phyloP scores from a whole-genome alignment of 2,113 vertebrate genomes.

The Chaetops frenatus region DNA sequence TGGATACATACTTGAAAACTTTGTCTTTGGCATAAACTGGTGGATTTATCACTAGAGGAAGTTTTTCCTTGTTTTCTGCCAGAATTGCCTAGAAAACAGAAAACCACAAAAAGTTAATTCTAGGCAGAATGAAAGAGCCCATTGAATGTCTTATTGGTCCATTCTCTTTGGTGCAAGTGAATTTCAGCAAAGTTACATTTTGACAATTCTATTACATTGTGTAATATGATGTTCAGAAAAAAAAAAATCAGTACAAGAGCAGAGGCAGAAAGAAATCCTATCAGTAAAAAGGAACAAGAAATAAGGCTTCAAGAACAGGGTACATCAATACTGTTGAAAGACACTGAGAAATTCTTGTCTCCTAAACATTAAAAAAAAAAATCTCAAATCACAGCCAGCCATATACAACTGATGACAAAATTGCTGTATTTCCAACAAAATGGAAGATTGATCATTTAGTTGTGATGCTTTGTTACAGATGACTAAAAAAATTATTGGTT shows the following conservation, averaged over 20 bases:
- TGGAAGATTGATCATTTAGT: background rate
- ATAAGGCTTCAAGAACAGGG: background rate
- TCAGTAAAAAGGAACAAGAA: background rate
- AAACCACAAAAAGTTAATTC: background rate
- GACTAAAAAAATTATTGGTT: background rate
- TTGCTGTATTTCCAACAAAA: background rate
- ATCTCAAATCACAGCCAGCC: background rate
- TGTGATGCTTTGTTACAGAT: background rate
- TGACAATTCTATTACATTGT: background rate
- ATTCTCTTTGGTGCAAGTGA: background rate
- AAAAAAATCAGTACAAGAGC: background rate
- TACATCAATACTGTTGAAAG: background rate
- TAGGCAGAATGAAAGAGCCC: background rate
- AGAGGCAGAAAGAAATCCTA: background rate
- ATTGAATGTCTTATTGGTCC: fast-evolving
- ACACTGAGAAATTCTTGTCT: background rate
- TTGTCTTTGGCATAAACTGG: constrained; percentile 66
- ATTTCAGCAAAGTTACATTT: background rate
- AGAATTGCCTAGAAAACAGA: constrained; percentile 73
- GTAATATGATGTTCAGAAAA: background rate
- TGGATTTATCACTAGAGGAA: constrained; percentile 73
- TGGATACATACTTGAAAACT: constrained; percentile 80
- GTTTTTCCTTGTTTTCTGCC: constrained; percentile 82
- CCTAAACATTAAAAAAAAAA: background rate
- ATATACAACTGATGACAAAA: background rate